A percentile compares a stretch with the other conserved stretches of the same genome.
Conservation (phyloP, 2,888 invertebrate species). For the Steinernema carpocapsae region DNA sequence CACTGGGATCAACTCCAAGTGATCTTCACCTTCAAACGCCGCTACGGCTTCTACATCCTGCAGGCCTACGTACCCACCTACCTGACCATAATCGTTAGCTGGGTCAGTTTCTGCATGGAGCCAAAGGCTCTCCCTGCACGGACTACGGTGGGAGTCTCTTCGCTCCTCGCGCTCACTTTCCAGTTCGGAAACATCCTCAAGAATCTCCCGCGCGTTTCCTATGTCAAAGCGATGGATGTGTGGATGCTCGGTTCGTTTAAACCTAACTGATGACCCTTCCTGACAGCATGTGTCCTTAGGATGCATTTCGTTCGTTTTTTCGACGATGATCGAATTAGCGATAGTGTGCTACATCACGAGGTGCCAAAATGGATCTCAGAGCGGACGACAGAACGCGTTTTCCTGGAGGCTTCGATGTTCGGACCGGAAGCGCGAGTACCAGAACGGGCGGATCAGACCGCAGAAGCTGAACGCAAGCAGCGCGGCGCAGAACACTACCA, state of each 20-base stretch:
- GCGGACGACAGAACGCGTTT: slow-evolving; percentile 12
- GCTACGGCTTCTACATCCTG: slow-evolving; percentile 69
- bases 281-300: slow-evolving; percentile 39
- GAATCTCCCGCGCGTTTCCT: slow-evolving; percentile 67
- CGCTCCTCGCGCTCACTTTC: slow-evolving; percentile 66
- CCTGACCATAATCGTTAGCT: slow-evolving; percentile 61
- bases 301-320: slow-evolving; percentile 68
- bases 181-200: slow-evolving; percentile 68
- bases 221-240: slow-evolving; percentile 69
- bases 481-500: slow-evolving; percentile 16
- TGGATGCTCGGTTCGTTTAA: slow-evolving; percentile 62
- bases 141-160: slow-evolving; percentile 68
- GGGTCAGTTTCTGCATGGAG: slow-evolving; percentile 69
- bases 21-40: slow-evolving; percentile 67
- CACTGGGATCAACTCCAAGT: slow-evolving; percentile 51
- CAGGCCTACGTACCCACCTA: slow-evolving; percentile 69
- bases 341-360: slow-evolving; percentile 68
- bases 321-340: slow-evolving; percentile 69
- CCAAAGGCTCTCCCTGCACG: slow-evolving; percentile 68
- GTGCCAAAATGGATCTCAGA: slow-evolving; percentile 49
- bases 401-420: slow-evolving; percentile 14
- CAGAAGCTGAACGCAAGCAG: slow-evolving; percentile 14
- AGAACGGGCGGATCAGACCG: slow-evolving; percentile 22
- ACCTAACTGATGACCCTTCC: slow-evolving; percentile 11
- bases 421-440: slow-evolving; percentile 10